phyloP scores from a whole-genome alignment of 2,888 invertebrate species.

The Acrobeloides nanus region DNA sequence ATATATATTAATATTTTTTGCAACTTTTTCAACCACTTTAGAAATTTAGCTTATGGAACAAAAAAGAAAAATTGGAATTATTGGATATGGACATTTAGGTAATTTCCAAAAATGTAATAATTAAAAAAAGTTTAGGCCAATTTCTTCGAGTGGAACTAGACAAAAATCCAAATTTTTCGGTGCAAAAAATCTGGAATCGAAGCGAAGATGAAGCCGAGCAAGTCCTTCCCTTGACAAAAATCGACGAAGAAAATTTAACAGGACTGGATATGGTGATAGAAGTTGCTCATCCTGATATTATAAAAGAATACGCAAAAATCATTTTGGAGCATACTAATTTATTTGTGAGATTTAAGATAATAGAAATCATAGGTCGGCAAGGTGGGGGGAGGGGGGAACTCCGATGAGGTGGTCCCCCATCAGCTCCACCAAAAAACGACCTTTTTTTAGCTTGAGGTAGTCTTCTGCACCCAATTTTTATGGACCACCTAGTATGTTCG shows the following conservation, averaged over 20 bases:
- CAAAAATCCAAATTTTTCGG: slow-evolving; percentile 27
- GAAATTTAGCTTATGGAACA: not conserved
- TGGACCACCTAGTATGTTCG: no score
- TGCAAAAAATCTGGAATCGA: slow-evolving; percentile 46
- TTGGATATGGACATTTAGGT: slow-evolving; percentile 50
- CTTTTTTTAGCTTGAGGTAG: no score
- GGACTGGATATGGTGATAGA: slow-evolving; percentile 56
- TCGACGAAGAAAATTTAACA: slow-evolving; percentile 24
- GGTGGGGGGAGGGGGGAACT: no score
- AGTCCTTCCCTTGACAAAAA: slow-evolving; percentile 30
- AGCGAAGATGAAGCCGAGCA: slow-evolving; percentile 28
- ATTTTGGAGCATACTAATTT: slow-evolving; percentile 58
- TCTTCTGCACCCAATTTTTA: no score
- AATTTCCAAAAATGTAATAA: slow-evolving; percentile 1
- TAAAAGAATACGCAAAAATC: slow-evolving; percentile 55
- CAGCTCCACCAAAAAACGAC: no score
- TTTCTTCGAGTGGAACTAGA: slow-evolving; percentile 40
- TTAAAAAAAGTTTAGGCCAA: slow-evolving; percentile 32
- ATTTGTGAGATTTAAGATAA: slow-evolving; percentile 55
- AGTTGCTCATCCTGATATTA: slow-evolving; percentile 60
- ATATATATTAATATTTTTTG: no score
- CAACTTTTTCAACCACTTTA: no score
- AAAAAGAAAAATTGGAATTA: slow-evolving; percentile 37
- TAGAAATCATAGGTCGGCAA: no score
- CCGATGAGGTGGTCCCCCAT: no score